Conservation (phyloP, 2,113 vertebrate genomes). For the Ancistrus triradiatus region DNA sequence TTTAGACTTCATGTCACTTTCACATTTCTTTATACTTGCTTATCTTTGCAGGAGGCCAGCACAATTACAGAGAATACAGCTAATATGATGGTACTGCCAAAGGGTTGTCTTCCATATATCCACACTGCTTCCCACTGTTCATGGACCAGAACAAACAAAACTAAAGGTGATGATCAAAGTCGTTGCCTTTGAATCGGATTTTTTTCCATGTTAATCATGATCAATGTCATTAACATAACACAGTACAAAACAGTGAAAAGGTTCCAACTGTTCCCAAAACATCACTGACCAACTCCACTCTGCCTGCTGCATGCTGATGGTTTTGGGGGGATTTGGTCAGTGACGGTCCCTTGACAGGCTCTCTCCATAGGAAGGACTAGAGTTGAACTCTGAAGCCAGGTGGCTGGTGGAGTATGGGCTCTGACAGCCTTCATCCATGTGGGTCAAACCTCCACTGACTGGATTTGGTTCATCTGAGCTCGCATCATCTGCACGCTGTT, state of each 20-base stretch:
- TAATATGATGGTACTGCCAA: constrained; percentile 37
- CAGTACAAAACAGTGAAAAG: constrained; percentile 18
- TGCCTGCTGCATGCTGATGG: constrained; percentile 36
- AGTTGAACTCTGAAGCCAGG: constrained; percentile 25
- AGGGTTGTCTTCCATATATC: constrained; percentile 28
- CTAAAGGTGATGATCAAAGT: constrained; percentile 24
- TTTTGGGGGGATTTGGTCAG: constrained; percentile 17
- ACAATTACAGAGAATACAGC: not conserved
- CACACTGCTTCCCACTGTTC: constrained; percentile 13
- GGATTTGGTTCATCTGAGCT: constrained; percentile 97
- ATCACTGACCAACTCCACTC: constrained; percentile 1
- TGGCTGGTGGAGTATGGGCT: constrained; percentile 24
- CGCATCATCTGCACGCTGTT: constrained; percentile 98
- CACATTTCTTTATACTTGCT: not conserved
- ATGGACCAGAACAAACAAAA: constrained; percentile 14
- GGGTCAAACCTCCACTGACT: constrained; percentile 93
- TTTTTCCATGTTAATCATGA: not conserved
- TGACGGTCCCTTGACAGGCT: not conserved
- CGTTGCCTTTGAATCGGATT: not conserved
- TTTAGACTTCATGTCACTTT: not conserved
- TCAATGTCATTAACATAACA: not conserved
- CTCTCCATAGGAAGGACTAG: constrained; percentile 22
- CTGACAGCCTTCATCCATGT: constrained; percentile 30
- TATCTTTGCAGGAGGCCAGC: not conserved
- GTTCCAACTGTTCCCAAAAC: not conserved